phyloP scores from a whole-genome alignment of 2,113 vertebrate genomes.

The Gymnobelideus leadbeateri region DNA sequence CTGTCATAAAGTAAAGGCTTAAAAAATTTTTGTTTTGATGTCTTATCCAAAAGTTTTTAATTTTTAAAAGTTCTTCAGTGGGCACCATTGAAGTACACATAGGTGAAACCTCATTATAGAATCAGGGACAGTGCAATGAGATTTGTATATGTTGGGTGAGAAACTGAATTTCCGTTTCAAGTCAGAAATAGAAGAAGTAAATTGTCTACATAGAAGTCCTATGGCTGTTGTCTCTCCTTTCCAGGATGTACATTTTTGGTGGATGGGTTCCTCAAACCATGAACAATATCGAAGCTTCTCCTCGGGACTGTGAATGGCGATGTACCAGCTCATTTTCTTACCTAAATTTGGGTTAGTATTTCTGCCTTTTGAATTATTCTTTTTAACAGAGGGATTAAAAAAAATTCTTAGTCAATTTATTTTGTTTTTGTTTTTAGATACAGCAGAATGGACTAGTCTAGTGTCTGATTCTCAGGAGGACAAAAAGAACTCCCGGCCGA shows the following conservation, averaged over 20 bases:
- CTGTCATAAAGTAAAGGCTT: neutral
- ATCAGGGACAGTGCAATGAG: neutral
- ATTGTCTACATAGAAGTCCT: neutral
- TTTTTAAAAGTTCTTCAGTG: neutral
- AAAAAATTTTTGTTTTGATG: neutral
- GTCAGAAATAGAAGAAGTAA: neutral
- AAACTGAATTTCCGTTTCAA: neutral
- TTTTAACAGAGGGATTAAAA: conserved; percentile 50
- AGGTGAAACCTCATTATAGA: neutral
- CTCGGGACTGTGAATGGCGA: conserved; percentile 92
- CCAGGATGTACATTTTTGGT: conserved; percentile 98
- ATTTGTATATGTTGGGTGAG: neutral
- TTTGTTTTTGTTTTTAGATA: conserved; percentile 86
- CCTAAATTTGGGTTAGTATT: conserved; percentile 92
- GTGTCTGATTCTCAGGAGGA: conserved; percentile 90
- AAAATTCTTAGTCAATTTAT: conserved; percentile 52
- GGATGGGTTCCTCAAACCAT: conserved; percentile 94
- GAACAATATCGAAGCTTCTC: conserved; percentile 82
- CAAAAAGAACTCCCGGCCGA: conserved; percentile 87
- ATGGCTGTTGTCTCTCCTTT: conserved; percentile 39
- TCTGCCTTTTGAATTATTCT: conserved; percentile 62
- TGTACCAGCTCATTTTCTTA: conserved; percentile 93
- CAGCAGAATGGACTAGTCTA: conserved; percentile 90
- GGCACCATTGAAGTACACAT: neutral
- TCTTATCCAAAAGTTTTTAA: neutral